phyloP scores from a whole-genome alignment of 2,797 vertebrate species.

The Hirundo rustica region DNA sequence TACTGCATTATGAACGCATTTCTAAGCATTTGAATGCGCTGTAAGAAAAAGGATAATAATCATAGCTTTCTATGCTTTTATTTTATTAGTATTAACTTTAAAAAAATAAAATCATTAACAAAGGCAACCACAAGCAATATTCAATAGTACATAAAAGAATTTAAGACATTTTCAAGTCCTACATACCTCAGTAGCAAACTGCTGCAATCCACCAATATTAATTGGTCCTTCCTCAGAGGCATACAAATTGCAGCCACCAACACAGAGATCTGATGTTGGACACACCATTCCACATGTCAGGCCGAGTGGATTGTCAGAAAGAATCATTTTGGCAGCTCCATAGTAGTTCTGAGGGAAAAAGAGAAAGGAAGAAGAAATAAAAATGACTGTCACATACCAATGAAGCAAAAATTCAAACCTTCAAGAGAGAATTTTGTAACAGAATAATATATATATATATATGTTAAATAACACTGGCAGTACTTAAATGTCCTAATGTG shows the following conservation, averaged over 20 bases:
- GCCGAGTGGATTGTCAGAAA: slow-evolving; percentile 96
- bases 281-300: slow-evolving; percentile 95
- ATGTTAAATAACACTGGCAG: neutral
- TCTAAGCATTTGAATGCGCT: neutral
- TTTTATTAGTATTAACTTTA: neutral
- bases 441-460: neutral
- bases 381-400: neutral
- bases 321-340: slow-evolving; percentile 89
- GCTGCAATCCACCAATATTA: slow-evolving; percentile 94
- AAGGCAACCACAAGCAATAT: neutral
- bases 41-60: neutral
- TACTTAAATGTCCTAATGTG: neutral
- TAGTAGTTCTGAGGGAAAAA: slow-evolving; percentile 79
- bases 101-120: neutral
- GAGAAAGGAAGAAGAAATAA: neutral
- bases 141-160: neutral
- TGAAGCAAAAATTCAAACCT: neutral
- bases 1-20: slow-evolving; percentile 6
- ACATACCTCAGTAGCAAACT: slow-evolving; percentile 92
- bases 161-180: neutral
- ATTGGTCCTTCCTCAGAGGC: slow-evolving; percentile 94
- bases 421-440: neutral
- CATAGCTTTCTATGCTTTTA: neutral
- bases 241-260: slow-evolving; percentile 93
- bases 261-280: slow-evolving; percentile 95